Evolutionary conservation across 1,140 invertebrate genomes (phyloP).

Genomic region (Drosophila carrolli): DNA sequence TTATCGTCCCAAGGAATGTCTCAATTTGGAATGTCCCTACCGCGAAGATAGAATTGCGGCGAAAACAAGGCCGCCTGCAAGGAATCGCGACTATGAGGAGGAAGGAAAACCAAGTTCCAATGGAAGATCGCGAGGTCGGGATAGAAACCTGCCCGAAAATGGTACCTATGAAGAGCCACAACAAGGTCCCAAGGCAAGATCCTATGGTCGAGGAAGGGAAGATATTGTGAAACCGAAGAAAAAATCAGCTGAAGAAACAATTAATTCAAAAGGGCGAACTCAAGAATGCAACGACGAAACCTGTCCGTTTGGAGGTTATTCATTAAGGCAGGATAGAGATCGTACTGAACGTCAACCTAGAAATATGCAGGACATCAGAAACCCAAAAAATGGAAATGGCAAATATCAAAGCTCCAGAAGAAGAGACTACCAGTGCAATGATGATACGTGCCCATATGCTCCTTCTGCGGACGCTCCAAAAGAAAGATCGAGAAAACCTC

Average conservation of each 20-base stretch:
- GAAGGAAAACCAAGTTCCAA: background rate
- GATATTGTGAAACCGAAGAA: background rate
- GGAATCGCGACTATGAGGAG: background rate
- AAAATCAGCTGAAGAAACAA: background rate
- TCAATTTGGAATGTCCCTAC: background rate
- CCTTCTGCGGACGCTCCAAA: background rate
- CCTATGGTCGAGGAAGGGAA: background rate
- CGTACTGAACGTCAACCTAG: background rate
- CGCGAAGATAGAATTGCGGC: background rate
- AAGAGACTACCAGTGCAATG: background rate
- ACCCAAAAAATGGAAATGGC: background rate
- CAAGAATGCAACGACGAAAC: constrained; percentile 2
- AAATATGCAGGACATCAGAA: background rate
- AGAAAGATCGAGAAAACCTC: background rate
- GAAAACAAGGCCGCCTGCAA: background rate
- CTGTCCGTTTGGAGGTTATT: background rate
- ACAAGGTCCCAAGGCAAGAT: background rate
- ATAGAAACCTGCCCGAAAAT: background rate
- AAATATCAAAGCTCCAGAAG: background rate
- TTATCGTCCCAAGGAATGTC: background rate
- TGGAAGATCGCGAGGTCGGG: background rate
- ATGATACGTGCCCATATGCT: background rate
- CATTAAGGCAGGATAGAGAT: background rate
- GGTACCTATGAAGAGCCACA: background rate
- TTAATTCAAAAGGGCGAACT: background rate